phyloP scores from a whole-genome alignment of 2,888 invertebrate species.

The Arenicola marina region DNA sequence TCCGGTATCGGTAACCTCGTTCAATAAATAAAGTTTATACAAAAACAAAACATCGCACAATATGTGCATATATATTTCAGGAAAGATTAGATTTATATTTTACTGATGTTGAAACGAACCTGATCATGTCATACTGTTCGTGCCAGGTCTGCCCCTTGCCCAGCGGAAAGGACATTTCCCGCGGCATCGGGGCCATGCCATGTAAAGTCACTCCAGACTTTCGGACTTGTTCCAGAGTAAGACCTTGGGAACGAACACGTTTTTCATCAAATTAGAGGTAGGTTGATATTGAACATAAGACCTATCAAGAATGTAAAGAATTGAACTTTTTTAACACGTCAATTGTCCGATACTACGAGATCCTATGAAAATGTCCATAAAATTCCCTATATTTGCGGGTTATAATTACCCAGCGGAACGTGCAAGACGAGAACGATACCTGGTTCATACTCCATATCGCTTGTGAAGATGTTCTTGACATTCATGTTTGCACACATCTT shows the following conservation, averaged over 20 bases:
- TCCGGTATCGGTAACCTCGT: no score
- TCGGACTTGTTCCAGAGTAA: slow-evolving; percentile 55
- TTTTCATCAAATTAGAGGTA: neutral
- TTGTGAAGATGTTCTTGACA: slow-evolving; percentile 59
- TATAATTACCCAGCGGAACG: no score
- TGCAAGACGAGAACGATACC: no score
- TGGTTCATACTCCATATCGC: slow-evolving; percentile 58
- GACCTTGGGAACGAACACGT: slow-evolving; percentile 37
- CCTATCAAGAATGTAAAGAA: neutral
- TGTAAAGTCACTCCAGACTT: slow-evolving; percentile 43
- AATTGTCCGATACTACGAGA: no score
- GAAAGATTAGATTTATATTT: no score
- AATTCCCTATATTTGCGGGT: no score
- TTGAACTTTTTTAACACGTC: no score
- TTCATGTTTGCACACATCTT: slow-evolving; percentile 59
- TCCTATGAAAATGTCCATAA: no score
- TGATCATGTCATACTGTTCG: slow-evolving; percentile 58
- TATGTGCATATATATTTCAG: no score
- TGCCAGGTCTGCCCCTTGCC: slow-evolving; percentile 50
- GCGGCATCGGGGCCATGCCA: slow-evolving; percentile 54
- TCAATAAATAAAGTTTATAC: no score
- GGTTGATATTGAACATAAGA: neutral
- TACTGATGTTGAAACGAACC: no score
- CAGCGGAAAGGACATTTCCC: slow-evolving; percentile 56
- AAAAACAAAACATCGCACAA: no score